Conservation (phyloP, 1,140 invertebrate genomes). For the Amyelois transitella region DNA sequence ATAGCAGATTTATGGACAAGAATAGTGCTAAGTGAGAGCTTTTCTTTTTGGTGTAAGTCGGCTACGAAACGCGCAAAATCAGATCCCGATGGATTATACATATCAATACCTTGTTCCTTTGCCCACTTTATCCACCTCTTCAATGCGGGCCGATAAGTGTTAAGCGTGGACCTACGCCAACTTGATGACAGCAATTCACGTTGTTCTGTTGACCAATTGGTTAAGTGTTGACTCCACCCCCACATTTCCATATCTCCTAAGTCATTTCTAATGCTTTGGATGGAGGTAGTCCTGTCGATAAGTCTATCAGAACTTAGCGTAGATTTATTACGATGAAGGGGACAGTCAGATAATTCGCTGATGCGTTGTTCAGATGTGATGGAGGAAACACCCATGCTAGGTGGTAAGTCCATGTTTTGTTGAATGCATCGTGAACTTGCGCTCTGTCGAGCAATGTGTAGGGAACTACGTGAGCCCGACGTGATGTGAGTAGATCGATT, state of each 20-base stretch:
- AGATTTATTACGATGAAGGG: constrained; percentile 13
- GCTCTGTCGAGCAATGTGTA: too few relatives aligned
- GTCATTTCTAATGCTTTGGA: constrained; percentile 6
- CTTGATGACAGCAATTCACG: neutral
- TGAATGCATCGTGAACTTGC: too few relatives aligned
- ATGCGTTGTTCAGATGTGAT: too few relatives aligned
- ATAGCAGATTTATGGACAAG: constrained; percentile 9
- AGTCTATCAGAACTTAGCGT: neutral
- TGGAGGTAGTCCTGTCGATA: constrained; percentile 5
- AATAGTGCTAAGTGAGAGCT: constrained; percentile 2
- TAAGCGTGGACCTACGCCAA: constrained; percentile 5
- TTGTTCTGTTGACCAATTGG: neutral
- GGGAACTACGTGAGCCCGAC: too few relatives aligned
- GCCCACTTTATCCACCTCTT: neutral
- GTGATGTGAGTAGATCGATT: too few relatives aligned
- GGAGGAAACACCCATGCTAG: too few relatives aligned
- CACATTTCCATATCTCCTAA: constrained; percentile 8
- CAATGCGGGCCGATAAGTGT: constrained; percentile 5
- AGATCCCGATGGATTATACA: neutral
- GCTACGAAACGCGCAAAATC: constrained; percentile 3
- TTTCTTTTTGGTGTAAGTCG: neutral
- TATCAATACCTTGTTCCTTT: neutral
- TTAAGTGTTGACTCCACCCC: constrained; percentile 8
- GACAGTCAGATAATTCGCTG: too few relatives aligned
- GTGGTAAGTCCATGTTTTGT: too few relatives aligned